These are phyloP conservation scores for Limnothrissa miodon DNA, from an alignment of 2,113 vertebrate genomes.

Conservation along the genomic window DNA sequence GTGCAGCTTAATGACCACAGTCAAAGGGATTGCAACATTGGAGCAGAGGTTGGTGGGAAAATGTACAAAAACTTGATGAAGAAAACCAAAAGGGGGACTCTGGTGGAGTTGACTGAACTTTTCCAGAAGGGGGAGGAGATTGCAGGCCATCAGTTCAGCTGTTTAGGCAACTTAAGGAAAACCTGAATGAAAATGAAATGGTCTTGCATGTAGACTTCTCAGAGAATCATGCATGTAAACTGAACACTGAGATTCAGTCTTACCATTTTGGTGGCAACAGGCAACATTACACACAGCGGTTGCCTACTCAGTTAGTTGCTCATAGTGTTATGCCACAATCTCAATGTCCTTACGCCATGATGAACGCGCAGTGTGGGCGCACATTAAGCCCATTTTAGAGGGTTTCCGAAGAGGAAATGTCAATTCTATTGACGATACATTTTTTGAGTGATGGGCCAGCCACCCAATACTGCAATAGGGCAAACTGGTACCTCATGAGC, in stretches of 20 bases:
- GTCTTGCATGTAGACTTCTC: too few relatives aligned
- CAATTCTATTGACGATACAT: constrained; percentile 1
- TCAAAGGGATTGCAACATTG: neutral
- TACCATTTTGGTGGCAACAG: too few relatives aligned
- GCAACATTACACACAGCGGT: neutral
- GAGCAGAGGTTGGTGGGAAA: neutral
- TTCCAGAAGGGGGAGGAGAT: too few relatives aligned
- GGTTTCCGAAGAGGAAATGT: neutral
- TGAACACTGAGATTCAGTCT: too few relatives aligned
- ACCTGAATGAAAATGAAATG: too few relatives aligned
- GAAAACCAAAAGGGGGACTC: neutral
- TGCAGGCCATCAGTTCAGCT: too few relatives aligned
- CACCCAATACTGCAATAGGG: constrained; percentile 14
- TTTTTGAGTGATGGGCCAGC: constrained; percentile 27
- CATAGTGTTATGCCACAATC: constrained; percentile 22
- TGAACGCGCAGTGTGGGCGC: constrained; percentile 23
- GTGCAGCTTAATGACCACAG: neutral
- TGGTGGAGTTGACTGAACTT: neutral
- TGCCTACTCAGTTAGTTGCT: constrained; percentile 19
- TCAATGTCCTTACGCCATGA: neutral
- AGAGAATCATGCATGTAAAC: too few relatives aligned
- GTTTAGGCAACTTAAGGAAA: too few relatives aligned
- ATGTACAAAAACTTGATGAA: neutral
- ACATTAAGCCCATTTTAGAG: constrained; percentile 20
- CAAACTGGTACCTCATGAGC: constrained; percentile 19